Evolutionary conservation across 2,888 invertebrate genomes (phyloP), one percentile per base, ranked within the genome.

Genomic region (Philereme transversata): DNA sequence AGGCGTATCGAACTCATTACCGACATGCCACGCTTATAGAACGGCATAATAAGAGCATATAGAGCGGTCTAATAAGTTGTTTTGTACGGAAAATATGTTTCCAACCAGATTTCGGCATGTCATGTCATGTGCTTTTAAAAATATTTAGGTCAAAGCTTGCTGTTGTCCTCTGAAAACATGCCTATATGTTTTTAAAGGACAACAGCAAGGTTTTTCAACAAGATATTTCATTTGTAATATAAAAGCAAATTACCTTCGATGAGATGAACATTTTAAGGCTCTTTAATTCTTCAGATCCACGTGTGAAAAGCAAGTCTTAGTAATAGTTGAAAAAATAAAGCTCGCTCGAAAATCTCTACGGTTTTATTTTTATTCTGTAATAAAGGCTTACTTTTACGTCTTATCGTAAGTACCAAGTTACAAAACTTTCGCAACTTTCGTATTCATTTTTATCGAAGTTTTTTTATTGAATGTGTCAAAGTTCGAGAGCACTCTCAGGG

Each of bases 401-500:
- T 36, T 51, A 60, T 57, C 57, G 44, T 49, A 60, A 63, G 62
- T 55, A 60, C 63, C 57, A 54, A 62, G 50, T 59, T 56, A 52
- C 61, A 58, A 68, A 70, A 70, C 64, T 67, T 63, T 60, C 52
- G 48, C 46, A 62, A 65, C 62, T 68, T 70, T 62, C 64, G 55
- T 68, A 61, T 64, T 65, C 65, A 67, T 69, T 77, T 73, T 76
- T 74, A 78, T 76, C 59, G 72, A 75, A 73, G 72, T 74, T 78
- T 73, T 22, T 78, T 74, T 78, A 74, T 68, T 72, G 70, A 75
- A 79, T 69, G 69, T 71, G 73, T 75, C 66, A 74, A 73, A 81
- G 79, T 81, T 79, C 69, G 68, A 72, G 72, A 81, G 78, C 77
- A 79, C 78, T 72, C 70, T 75, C 70, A 52, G 74, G 73, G 73